Evolutionary conservation across 2,888 invertebrate genomes (phyloP), one percentile per base, ranked within the genome.

Genomic region (Stictocephala bisonia): DNA sequence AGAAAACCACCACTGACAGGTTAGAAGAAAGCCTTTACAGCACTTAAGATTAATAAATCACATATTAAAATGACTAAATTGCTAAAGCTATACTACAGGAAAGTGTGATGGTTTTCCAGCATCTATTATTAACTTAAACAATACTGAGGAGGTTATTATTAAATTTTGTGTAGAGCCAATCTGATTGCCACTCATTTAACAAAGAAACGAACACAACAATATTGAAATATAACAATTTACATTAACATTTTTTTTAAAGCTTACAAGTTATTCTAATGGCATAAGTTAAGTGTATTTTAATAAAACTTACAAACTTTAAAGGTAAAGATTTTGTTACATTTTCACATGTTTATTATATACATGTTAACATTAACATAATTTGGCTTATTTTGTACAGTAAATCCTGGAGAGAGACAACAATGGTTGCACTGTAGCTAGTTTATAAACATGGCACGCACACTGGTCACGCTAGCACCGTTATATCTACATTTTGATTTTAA

Each of bases 371-470:
- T 64, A 64, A 35, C 60, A 11, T 60, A 60, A 60, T 64, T 64
- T 64, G 64, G 64, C 64, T 64, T 64, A 64, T 64, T 60, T 64
- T 64, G 64, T 64, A 64, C 64, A 64, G 27, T 56, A 56, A 56
- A 56, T 27, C 56, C 31, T 3, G 27, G 27, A 24, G 51, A 56
- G 27, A 15, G 15, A 56, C 27, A 41, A 26, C 26, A 24, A 44
- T 9, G 18, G 22, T 35, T 13, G 20, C n/a, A 13, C 24, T 15
- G 26, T 64, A 64, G 44, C 64, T 44, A 24, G 27, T 20, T 27
- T 24, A 64, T 22, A 24, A 35, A 24, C 41, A 64, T 64, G 64
- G 64, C 64, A 64, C 64, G 22, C 64, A 22, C 60, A 35, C 60
- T 40, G 60, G 20, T 60, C 26, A 64, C 2, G 22, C 64, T 64